Evolutionary conservation across 2,113 vertebrate genomes (phyloP).

Genomic region (Myanophis thanlyinensis): DNA sequence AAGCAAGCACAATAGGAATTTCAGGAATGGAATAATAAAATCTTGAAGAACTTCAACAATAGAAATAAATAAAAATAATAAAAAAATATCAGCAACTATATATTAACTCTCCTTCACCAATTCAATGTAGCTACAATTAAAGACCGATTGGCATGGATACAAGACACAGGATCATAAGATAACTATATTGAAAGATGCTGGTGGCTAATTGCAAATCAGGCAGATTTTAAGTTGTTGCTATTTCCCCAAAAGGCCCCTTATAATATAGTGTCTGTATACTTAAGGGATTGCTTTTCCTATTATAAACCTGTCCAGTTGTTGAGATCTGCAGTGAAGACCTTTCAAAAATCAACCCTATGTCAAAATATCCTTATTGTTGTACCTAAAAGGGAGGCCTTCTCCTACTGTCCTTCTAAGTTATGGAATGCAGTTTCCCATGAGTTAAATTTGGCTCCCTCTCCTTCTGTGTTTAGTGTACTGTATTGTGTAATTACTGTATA

Average conservation of each 20-base stretch:
- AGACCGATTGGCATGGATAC: neutral
- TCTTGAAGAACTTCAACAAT: neutral
- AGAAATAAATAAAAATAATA: neutral
- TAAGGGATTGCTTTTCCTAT: neutral
- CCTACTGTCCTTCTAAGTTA: neutral
- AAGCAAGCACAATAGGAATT: neutral
- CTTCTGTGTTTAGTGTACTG: neutral
- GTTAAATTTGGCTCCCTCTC: neutral
- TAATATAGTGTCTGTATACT: neutral
- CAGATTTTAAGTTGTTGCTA: neutral
- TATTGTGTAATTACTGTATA: too few species aligned
- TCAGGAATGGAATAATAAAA: neutral
- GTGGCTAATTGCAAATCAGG: neutral
- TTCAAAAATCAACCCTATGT: neutral
- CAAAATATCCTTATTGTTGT: neutral
- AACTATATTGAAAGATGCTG: neutral
- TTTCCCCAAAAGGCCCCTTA: neutral
- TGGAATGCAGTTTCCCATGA: neutral
- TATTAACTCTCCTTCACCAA: neutral
- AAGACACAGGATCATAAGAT: neutral
- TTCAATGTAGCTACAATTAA: neutral
- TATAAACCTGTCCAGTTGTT: neutral
- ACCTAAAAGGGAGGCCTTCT: neutral
- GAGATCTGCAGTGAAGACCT: neutral
- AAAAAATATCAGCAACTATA: neutral